These are phyloP conservation scores for Dolomedes plantarius DNA, from an alignment of 2,888 invertebrate genomes.

Conservation along the genomic window DNA sequence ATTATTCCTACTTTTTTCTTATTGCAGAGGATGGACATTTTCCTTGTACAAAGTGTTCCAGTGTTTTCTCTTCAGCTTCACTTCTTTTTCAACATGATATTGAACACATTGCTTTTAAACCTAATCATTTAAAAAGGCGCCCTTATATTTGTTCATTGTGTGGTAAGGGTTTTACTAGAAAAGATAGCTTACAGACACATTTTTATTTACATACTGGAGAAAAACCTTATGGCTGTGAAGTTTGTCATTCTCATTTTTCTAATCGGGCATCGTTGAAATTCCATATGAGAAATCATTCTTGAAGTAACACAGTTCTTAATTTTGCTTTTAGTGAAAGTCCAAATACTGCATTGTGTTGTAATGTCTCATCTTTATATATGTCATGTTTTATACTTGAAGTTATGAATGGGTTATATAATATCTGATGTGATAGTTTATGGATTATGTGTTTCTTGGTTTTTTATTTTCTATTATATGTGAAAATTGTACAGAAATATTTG, in stretches of 20 bases:
- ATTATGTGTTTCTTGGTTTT: neutral
- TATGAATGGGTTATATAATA: too few relatives aligned
- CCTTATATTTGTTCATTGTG: constrained; percentile 24
- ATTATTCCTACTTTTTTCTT: too few relatives aligned
- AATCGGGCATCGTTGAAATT: constrained; percentile 26
- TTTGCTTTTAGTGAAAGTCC: neutral
- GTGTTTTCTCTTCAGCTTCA: neutral
- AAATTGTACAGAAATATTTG: neutral
- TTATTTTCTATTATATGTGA: neutral
- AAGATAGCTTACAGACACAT: constrained; percentile 37
- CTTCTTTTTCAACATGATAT: neutral
- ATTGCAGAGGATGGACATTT: neutral
- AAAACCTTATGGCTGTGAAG: constrained; percentile 24
- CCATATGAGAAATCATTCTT: constrained; percentile 19
- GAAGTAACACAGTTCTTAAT: too few relatives aligned
- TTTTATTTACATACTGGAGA: constrained; percentile 34
- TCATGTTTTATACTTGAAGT: too few relatives aligned
- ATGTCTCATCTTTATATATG: too few relatives aligned
- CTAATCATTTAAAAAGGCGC: neutral
- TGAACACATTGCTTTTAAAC: neutral
- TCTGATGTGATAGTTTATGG: too few relatives aligned
- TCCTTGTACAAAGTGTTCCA: neutral
- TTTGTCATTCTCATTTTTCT: constrained; percentile 13
- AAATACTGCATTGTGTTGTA: neutral
- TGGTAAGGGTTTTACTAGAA: constrained; percentile 31